Conservation (phyloP, 2,113 vertebrate genomes). For the Parotia lawesii region DNA sequence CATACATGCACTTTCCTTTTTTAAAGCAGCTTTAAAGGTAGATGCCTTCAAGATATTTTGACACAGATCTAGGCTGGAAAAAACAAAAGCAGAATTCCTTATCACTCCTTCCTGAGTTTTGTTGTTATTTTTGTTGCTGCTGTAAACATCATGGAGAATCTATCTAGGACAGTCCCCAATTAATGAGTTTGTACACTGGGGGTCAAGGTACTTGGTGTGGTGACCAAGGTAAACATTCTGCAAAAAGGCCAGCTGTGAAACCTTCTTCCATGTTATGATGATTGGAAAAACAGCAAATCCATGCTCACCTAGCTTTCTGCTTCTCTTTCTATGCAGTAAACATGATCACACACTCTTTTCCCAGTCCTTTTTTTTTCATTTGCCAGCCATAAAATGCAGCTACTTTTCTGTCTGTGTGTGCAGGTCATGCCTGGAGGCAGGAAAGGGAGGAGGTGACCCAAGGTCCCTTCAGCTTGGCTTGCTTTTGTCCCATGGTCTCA, state of each 20-base stretch:
- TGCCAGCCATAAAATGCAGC: neutral
- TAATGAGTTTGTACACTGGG: neutral
- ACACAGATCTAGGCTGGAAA: neutral
- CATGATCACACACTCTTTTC: neutral
- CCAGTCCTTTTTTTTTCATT: neutral
- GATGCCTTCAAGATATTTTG: conserved; percentile 22
- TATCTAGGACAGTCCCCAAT: neutral
- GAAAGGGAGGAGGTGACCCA: neutral
- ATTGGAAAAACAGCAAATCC: neutral
- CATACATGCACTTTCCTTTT: conserved; percentile 23
- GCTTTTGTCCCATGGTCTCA: neutral
- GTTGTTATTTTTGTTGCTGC: neutral
- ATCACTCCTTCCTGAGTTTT: neutral
- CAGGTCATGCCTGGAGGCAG: neutral
- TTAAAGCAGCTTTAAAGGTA: conserved; percentile 47
- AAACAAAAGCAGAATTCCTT: neutral
- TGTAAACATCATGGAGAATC: neutral
- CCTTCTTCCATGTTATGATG: neutral
- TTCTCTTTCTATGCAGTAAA: neutral
- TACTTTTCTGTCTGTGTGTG: neutral
- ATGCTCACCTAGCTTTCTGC: neutral
- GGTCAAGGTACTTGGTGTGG: neutral
- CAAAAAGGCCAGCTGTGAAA: neutral
- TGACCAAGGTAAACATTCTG: neutral
- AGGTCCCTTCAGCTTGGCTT: neutral